phyloP scores from a whole-genome alignment of 2,888 invertebrate genomes.

The Chrysodeixis includens region DNA sequence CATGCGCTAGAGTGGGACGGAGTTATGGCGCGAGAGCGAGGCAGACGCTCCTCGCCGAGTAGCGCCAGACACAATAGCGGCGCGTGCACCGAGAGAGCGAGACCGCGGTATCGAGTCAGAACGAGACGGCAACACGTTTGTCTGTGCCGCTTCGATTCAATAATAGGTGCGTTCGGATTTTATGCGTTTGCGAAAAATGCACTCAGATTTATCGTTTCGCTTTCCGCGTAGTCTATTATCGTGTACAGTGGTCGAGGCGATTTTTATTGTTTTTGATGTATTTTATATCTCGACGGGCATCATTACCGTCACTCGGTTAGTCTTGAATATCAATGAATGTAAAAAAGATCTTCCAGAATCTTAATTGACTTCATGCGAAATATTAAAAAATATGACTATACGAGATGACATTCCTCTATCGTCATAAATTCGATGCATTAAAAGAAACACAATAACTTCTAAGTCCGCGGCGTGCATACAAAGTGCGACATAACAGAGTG shows the following conservation, averaged over 20 bases:
- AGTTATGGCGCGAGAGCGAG: constrained; percentile 75
- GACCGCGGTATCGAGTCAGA: constrained; percentile 70
- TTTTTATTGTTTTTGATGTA: constrained; percentile 56
- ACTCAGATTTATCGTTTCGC: constrained; percentile 81
- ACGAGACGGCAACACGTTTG: constrained; percentile 65
- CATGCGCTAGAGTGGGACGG: constrained; percentile 77
- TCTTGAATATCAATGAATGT: constrained; percentile 6
- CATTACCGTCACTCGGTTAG: constrained; percentile 18
- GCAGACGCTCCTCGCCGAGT: constrained; percentile 71
- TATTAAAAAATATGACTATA: constrained; percentile 19
- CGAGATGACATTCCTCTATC: constrained; percentile 34
- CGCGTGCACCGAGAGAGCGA: constrained; percentile 81
- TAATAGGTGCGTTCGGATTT: constrained; percentile 85
- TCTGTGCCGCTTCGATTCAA: constrained; percentile 73
- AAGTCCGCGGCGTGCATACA: constrained; percentile 64
- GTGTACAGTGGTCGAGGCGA: constrained; percentile 59
- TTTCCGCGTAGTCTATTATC: constrained; percentile 82
- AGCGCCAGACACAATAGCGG: constrained; percentile 86
- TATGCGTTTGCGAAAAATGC: constrained; percentile 88
- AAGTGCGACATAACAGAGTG: constrained; percentile 75
- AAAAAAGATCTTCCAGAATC: constrained; percentile 10
- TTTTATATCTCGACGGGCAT: constrained; percentile 33
- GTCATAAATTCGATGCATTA: constrained; percentile 49
- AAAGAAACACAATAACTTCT: constrained; percentile 68
- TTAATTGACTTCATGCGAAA: constrained; percentile 20